These are phyloP conservation scores for Druon quercuslanigerum DNA, from an alignment of 1,140 invertebrate species.

Conservation along the genomic window DNA sequence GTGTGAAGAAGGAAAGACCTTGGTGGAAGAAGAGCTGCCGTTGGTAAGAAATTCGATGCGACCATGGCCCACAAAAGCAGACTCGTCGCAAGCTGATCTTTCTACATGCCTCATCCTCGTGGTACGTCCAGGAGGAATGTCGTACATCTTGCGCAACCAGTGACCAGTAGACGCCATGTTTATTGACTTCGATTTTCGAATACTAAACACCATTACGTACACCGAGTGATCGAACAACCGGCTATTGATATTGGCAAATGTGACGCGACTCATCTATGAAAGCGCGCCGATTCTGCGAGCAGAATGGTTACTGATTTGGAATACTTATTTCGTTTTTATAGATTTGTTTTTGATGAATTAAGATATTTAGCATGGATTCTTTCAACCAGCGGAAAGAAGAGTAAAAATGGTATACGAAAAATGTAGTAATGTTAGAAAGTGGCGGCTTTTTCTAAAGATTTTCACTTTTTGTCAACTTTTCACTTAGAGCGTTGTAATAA, in stretches of 20 bases:
- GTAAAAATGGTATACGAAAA: too few relatives aligned
- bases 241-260: slow-evolving; percentile 39
- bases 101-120: slow-evolving; percentile 51
- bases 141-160: slow-evolving; percentile 50
- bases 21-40: not conserved
- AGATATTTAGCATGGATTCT: too few relatives aligned
- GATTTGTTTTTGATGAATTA: too few relatives aligned
- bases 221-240: slow-evolving; percentile 2
- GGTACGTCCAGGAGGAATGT: slow-evolving; percentile 50
- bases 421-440: too few relatives aligned
- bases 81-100: slow-evolving; percentile 42
- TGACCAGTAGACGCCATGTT: slow-evolving; percentile 35
- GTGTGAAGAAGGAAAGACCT: slow-evolving; percentile 25
- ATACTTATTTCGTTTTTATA: not conserved
- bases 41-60: slow-evolving; percentile 37
- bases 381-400: too few relatives aligned
- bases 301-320: not conserved
- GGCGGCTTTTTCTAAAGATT: too few relatives aligned
- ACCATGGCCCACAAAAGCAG: slow-evolving; percentile 61
- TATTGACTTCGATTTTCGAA: slow-evolving; percentile 58
- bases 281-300: not conserved
- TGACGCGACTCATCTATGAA: slow-evolving; percentile 13
- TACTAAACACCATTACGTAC: slow-evolving; percentile 52
- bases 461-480: too few relatives aligned
- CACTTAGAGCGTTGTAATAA: too few relatives aligned